These are phyloP conservation scores for Enteromius treurensis DNA, from an alignment of 2,797 vertebrate genomes.

Conservation along the genomic window DNA sequence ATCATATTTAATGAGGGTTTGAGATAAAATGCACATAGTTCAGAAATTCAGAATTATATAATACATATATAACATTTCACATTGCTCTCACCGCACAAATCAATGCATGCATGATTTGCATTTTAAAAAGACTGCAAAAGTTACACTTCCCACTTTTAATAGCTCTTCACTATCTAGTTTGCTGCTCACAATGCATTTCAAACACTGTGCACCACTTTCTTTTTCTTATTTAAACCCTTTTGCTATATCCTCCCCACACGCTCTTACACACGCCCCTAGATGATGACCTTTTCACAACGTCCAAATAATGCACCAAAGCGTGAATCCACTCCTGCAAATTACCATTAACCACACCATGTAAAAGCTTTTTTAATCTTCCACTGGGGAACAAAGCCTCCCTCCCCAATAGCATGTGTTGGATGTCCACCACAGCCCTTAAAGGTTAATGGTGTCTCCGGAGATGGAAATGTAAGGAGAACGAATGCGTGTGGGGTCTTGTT, in stretches of 20 bases:
- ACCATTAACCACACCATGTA: conserved; percentile 58
- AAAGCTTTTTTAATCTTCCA: conserved; percentile 57
- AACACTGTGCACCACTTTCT: not conserved
- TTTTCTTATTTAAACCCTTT: conserved; percentile 15
- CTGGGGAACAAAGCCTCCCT: conserved; percentile 46
- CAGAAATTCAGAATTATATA: too few relatives aligned
- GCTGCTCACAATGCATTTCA: not conserved
- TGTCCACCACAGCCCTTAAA: conserved; percentile 43
- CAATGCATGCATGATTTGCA: not conserved
- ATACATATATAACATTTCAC: not conserved
- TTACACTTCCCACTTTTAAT: not conserved
- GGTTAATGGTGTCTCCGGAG: conserved; percentile 57
- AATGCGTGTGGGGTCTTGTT: conserved; percentile 47
- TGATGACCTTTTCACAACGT: conserved; percentile 54
- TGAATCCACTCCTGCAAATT: conserved; percentile 54
- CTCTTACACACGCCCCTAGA: conserved; percentile 8
- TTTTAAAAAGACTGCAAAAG: not conserved
- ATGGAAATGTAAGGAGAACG: conserved; percentile 35
- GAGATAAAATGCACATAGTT: not conserved
- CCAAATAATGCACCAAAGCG: conserved; percentile 51
- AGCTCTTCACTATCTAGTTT: not conserved
- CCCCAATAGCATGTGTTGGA: conserved; percentile 35
- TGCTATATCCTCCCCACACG: conserved; percentile 1
- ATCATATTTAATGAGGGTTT: conserved; percentile 1
- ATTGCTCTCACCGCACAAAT: not conserved